Base-by-base conservation (phyloP, 2,797 vertebrate genomes). In the Euthynnus affinis region DNA sequence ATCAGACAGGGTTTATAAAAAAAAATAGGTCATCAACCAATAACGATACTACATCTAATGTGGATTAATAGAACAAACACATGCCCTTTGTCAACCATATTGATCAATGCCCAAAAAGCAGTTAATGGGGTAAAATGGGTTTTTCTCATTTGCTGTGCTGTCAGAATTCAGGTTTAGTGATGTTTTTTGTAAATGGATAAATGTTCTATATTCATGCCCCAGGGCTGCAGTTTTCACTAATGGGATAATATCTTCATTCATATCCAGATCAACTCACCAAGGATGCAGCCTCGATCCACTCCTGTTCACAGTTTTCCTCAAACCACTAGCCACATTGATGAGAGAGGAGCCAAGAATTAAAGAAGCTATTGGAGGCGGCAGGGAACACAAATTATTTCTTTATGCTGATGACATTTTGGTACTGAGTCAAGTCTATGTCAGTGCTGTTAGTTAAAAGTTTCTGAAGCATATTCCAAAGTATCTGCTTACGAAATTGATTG, bases 381-480 rank as follows among this genome's bases (percentile, higher is more conserved):
- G 22, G 22, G 12, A 23, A 8, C 51, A 53, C 9, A 53, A 32
- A 32, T 18, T 67, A 37, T 67, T 67, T 7, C 6, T 67, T 14
- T 66, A 52, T 52, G 48, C 44, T 46, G 44, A 46, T 18, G 7
- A 66, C 15, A 52, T 66, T 66, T 15, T 66, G 29, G 48, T 37
- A 13, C 15, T 66, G 13, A 52, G 48, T 37, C 48, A 66, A 49
- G 9, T 65, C 55, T 48, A 3, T 65, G 1, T 17, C 48, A 52
- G 3, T 7, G 7, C 6, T 66, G 3, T 29, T n/a, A n/a, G 8
- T 10, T 18, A 57, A 20, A 66, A 37, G 7, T 8, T 37, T 37
- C 14, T 52, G 20, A 66, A n/a, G 20, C 4, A 13, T 66, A 34
- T 3, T 66, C 63, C 14, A 66, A 52, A 52, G 3, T 66, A 1